phyloP scores from a whole-genome alignment of 2,888 invertebrate genomes.

The Plutella xylostella region DNA sequence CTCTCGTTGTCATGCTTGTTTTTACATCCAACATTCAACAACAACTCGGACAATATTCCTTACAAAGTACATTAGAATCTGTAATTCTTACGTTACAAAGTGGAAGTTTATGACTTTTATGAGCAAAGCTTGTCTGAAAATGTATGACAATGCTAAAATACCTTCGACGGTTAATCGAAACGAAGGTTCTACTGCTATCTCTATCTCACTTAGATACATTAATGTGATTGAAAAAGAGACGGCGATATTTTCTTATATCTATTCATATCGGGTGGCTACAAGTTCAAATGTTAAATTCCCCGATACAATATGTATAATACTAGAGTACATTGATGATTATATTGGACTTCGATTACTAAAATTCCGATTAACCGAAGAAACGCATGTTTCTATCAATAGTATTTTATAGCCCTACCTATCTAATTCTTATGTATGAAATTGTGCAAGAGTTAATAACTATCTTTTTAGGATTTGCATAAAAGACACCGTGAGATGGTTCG shows the following conservation, averaged over 20 bases:
- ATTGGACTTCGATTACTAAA: not conserved
- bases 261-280: too few species aligned
- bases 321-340: not conserved
- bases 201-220: not conserved
- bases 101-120: conserved; percentile 3
- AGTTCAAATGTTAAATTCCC: not conserved
- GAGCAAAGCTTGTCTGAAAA: conserved; percentile 5
- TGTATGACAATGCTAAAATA: conserved; percentile 4
- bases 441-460: conserved; percentile 42
- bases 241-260: too few species aligned
- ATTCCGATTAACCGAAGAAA: not conserved
- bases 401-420: conserved; percentile 51
- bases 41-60: too few species aligned
- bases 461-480: too few species aligned
- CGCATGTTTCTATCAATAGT: not conserved
- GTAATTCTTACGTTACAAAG: not conserved
- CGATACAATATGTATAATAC: not conserved
- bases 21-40: too few species aligned
- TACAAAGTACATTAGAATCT: too few species aligned
- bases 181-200: not conserved
- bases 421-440: conserved; percentile 51
- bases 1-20: too few species aligned
- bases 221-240: too few species aligned
- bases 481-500: too few species aligned
- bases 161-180: not conserved